A percentile compares a stretch with the other conserved stretches of the same genome.
These are phyloP conservation scores for Paedocypris micromegethes DNA, from an alignment of 2,797 vertebrate genomes.

Conservation along the genomic window DNA sequence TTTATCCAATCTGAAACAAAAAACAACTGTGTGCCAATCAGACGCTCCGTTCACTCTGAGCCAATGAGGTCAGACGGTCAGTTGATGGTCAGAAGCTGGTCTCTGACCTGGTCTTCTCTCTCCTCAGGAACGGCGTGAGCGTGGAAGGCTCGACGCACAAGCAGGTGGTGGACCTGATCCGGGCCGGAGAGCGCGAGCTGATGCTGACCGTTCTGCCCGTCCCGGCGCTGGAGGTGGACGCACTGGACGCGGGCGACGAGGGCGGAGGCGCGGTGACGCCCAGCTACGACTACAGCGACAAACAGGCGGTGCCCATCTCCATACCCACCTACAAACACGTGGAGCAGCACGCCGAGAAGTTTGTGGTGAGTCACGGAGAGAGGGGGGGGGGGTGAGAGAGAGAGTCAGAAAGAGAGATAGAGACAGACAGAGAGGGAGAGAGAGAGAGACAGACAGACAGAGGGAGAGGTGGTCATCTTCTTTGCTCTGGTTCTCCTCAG, in stretches of 20 bases:
- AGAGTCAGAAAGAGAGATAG: no score
- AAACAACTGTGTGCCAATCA: no score
- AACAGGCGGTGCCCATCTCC: constrained; percentile 95
- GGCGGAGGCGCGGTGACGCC: constrained; percentile 72
- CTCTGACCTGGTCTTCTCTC: constrained; percentile 16
- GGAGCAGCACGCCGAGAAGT: constrained; percentile 91
- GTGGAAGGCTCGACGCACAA: constrained; percentile 96
- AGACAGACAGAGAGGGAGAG: no score
- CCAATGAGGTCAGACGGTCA: no score
- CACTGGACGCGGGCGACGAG: constrained; percentile 85
- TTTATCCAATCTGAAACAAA: no score
- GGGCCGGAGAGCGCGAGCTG: constrained; percentile 90
- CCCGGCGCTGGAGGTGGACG: constrained; percentile 86
- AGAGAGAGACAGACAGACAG: no score
- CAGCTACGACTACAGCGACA: constrained; percentile 93
- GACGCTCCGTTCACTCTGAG: no score
- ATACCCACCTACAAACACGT: constrained; percentile 95
- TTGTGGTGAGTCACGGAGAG: constrained; percentile 80
- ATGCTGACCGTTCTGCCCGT: constrained; percentile 89
- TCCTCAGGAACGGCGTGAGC: constrained; percentile 83
- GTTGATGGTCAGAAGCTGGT: no score
- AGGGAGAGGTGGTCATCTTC: neutral
- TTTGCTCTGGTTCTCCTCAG: constrained; percentile 54
- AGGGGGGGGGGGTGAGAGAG: neutral
- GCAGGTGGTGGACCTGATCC: constrained; percentile 98